Conservation (phyloP, 2,888 invertebrate species). For the Frankliniella fusca region DNA sequence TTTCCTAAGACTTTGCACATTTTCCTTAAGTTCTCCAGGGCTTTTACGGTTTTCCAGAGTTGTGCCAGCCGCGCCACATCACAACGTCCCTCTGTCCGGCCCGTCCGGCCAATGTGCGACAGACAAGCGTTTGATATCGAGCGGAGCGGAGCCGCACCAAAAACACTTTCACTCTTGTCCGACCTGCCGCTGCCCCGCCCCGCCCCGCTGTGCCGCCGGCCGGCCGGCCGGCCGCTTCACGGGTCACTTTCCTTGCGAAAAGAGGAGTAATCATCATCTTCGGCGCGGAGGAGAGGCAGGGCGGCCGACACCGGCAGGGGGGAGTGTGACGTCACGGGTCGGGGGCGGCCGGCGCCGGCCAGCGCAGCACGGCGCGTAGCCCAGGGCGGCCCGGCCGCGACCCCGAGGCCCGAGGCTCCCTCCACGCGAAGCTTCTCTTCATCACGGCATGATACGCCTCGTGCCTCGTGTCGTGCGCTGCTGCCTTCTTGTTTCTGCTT, state of each 20-base stretch:
- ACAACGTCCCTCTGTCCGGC: too few species aligned
- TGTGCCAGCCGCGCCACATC: too few species aligned
- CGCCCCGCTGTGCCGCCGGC: neutral
- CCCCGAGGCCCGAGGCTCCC: too few species aligned
- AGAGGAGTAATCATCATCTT: conserved; percentile 5
- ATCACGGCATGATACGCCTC: too few species aligned
- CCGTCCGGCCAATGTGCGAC: neutral
- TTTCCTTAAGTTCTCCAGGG: too few species aligned
- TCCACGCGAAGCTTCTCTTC: too few species aligned
- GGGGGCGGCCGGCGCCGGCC: neutral
- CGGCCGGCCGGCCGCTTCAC: neutral
- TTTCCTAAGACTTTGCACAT: too few species aligned
- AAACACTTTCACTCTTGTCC: conserved; percentile 8
- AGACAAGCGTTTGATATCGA: neutral
- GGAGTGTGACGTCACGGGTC: too few species aligned
- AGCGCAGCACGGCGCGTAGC: neutral
- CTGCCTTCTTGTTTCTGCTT: too few species aligned
- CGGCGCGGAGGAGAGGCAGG: neutral
- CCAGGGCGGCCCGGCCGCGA: neutral
- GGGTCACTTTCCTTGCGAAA: conserved; percentile 11
- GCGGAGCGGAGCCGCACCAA: neutral
- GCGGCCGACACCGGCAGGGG: neutral
- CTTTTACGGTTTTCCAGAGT: too few species aligned
- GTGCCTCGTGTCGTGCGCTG: too few species aligned
- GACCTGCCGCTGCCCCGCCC: neutral